Evolutionary conservation across 30 jellyfish, hydroid and myxozoan genomes (phyloP), one percentile per base, ranked within the genome.

Genomic region (Cassiopea xamachana): DNA sequence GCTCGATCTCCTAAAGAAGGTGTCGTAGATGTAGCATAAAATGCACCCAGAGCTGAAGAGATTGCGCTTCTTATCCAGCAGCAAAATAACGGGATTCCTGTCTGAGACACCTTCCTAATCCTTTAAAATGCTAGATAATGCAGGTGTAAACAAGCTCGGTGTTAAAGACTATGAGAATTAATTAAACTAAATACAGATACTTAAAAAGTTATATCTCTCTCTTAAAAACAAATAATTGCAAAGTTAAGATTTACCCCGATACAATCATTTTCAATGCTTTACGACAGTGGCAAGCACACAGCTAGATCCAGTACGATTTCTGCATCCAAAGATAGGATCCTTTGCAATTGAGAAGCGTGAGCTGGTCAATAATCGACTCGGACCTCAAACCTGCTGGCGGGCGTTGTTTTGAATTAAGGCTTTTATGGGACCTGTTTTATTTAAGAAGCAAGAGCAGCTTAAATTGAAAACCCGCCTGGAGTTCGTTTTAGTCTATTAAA

Each of bases 401-500:
- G 82, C 75, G 82, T 82, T 82, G 74, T 45, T 46, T 8, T 82
- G 82, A 82, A 82, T 82, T 60, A 39, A 46, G 82, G 69, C 81
- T 71, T 17, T 43, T 64, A 46, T 60, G 71, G 69, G 60, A 87
- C 94, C 94, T 87, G 94, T 55, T 48, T 60, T 51, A 80, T 70
- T 75, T 17, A 77, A 76, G 94, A 87, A 72, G 94, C 94, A 62
- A 59, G 77, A 50, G 6, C 48, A 50, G 46, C 5, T 79, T 60
- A 87, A 87, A 74, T 48, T 78, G 94, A 69, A 46, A 70, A 87
- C 94, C 94, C 9, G 94, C 78, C 59, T 46, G 47, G 39, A 48
- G 18, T 47, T 18, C 44, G 69, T 44, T 18, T 6, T 46, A 15
- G 81, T 51, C 83, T 62, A 87, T 87, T 44, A 86, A 17, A 18